Percentiles rank a stretch among this genome's conserved stretches.
These are phyloP conservation scores for Gnathonemus echidnorhynchus DNA, from an alignment of 2,113 vertebrate genomes.

Conservation along the genomic window DNA sequence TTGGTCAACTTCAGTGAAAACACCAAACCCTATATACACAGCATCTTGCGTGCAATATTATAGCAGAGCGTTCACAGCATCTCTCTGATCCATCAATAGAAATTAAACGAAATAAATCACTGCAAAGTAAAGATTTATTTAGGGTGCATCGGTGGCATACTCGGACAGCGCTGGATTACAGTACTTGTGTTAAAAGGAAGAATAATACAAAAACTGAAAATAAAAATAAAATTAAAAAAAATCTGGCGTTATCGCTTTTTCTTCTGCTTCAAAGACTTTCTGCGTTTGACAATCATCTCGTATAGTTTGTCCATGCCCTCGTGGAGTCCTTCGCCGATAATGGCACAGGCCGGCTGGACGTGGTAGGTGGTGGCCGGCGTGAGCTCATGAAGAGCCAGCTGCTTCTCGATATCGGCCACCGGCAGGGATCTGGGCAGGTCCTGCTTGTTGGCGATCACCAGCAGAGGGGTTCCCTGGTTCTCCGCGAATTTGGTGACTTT, in stretches of 20 bases:
- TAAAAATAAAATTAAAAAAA: not conserved
- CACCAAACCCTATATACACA: not conserved
- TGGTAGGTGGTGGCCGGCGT: conserved; percentile 84
- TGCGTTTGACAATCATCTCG: conserved; percentile 91
- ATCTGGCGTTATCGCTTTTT: conserved; percentile 72
- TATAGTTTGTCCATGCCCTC: conserved; percentile 96
- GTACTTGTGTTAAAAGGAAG: not conserved
- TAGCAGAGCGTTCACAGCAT: not conserved
- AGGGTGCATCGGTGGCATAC: not conserved
- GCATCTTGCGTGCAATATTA: not conserved
- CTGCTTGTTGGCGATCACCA: conserved; percentile 97
- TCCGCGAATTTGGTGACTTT: conserved; percentile 87
- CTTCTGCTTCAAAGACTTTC: conserved; percentile 88
- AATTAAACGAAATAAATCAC: conserved; percentile 2
- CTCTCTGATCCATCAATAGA: not conserved
- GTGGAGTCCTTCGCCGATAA: conserved; percentile 90
- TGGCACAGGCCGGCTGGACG: conserved; percentile 91
- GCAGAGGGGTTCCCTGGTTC: conserved; percentile 86
- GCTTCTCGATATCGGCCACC: conserved; percentile 82
- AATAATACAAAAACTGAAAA: not conserved
- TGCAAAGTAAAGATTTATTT: conserved; percentile 21
- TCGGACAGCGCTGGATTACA: not conserved
- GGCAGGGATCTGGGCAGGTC: conserved; percentile 87
- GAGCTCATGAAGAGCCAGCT: conserved; percentile 83
- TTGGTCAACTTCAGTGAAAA: conserved; percentile 16